Conservation (phyloP, 2,888 invertebrate species). For the Halictus ligatus region DNA sequence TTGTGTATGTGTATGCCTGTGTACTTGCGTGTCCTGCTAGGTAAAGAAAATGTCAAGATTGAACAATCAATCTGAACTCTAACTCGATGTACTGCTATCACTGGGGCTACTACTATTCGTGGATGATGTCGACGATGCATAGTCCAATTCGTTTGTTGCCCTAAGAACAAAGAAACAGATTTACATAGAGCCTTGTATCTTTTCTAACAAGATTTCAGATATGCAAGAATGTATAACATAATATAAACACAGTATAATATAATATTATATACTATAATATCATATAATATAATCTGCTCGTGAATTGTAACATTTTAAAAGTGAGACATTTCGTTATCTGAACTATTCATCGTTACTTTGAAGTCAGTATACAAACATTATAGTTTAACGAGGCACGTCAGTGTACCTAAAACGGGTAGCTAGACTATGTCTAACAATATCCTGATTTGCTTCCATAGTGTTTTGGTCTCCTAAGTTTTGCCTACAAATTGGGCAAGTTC, state of each 20-base stretch:
- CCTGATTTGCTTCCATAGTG: constrained; percentile 82
- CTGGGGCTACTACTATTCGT: constrained; percentile 73
- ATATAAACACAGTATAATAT: background rate
- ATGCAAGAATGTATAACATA: background rate
- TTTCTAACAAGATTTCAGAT: background rate
- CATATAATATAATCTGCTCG: background rate
- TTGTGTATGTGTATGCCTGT: constrained; percentile 37
- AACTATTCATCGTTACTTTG: background rate
- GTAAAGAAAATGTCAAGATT: constrained; percentile 72
- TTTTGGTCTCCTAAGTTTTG: constrained; percentile 88
- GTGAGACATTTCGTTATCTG: background rate
- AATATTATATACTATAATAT: background rate
- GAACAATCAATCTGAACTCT: constrained; percentile 75
- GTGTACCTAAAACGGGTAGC: constrained; percentile 81
- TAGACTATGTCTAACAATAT: constrained; percentile 81
- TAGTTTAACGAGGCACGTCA: background rate
- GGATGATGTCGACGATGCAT: constrained; percentile 65
- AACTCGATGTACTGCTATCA: constrained; percentile 74
- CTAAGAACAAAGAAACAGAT: constrained; percentile 65
- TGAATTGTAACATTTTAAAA: background rate
- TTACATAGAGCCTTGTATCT: background rate
- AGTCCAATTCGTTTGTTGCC: constrained; percentile 78
- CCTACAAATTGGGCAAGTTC: constrained; percentile 97
- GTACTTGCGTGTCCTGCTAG: constrained; percentile 70
- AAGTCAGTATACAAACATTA: constrained; percentile 10